Base-by-base conservation (phyloP, 2,113 vertebrate species). In the Nibea coibor region DNA sequence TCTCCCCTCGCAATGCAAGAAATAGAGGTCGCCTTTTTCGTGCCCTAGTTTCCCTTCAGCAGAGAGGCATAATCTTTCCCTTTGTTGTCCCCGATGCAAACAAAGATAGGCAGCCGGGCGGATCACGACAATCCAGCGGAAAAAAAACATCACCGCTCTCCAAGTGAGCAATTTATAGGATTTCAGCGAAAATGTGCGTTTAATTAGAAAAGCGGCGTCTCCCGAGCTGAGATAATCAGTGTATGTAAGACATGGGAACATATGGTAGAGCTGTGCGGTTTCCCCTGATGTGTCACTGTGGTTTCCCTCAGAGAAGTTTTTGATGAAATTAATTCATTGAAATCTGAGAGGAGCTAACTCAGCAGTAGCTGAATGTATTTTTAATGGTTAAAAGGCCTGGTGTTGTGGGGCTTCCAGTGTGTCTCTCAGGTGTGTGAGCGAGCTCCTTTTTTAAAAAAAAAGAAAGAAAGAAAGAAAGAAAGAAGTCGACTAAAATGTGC, bases 11-110 rank as follows among this genome's bases (percentile, higher is more conserved):
- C 61, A 75, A 15, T 22, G 35, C 19, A 31, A 83, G 84, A 69
- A 86, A 87, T 8, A 69, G 84, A 88, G 87, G 85, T 92, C 90
- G 88, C 78, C 80, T 82, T 67, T 45, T 71, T 62, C 68, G 69
- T 88, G 91, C 80, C 88, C 92, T 88, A 91, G 73, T 91, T 92
- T 91, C 88, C 82, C 70, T 26, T 65, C 50, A 39, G 53, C 84
- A 26, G 62, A 88, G 51, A 83, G 81, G 81, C 83, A 80, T 87
- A 85, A 90, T 92, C 85, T 87, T 70, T 31, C 78, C 69, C 87
- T 93, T 92, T 92, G 85, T 92, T 91, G 68, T 92, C 83, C 68
- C 70, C 51, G 84, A 73, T 72, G 85, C 83, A 67, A 78, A 69
- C 74, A 50, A 5, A 81, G 81, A 86, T 62, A 83, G 78, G 50